Percentiles rank a stretch among this genome's conserved stretches.
Conservation (phyloP, 2,113 vertebrate species). For the Crotalus horridus region DNA sequence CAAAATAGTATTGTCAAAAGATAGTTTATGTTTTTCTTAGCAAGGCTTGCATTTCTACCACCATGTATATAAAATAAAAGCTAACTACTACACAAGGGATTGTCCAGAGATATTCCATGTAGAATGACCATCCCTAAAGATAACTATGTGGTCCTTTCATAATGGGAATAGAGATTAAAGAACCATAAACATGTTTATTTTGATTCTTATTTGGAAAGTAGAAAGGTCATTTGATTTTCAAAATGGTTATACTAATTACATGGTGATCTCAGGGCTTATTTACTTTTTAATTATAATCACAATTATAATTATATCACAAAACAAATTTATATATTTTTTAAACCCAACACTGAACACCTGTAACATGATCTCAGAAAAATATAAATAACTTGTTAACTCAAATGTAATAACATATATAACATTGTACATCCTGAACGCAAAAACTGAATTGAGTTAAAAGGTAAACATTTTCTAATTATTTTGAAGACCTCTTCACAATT, state of each 20-base stretch:
- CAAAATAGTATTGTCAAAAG: conserved; percentile 49
- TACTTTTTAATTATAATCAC: conserved; percentile 35
- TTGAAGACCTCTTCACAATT: background rate
- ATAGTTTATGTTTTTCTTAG: conserved; percentile 53
- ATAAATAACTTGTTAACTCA: conserved; percentile 26
- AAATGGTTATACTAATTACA: conserved; percentile 57
- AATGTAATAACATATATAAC: conserved; percentile 16
- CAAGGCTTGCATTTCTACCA: conserved; percentile 40
- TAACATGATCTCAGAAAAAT: conserved; percentile 24
- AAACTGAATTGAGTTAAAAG: conserved; percentile 26
- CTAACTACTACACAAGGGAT: conserved; percentile 54
- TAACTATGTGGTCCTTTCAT: conserved; percentile 52
- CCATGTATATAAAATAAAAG: conserved; percentile 53
- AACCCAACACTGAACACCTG: conserved; percentile 25
- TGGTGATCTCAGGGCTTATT: conserved; percentile 44
- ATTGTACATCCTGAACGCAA: background rate
- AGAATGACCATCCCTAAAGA: conserved; percentile 67
- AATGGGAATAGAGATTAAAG: conserved; percentile 57
- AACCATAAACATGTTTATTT: conserved; percentile 55
- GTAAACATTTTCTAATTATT: background rate
- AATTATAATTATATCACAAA: conserved; percentile 39
- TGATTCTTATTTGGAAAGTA: conserved; percentile 51
- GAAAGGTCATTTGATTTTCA: conserved; percentile 49
- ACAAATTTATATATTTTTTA: conserved; percentile 26
- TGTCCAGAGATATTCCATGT: conserved; percentile 58